Conservation (phyloP, 2,113 vertebrate genomes). For the Lepus timidus region DNA sequence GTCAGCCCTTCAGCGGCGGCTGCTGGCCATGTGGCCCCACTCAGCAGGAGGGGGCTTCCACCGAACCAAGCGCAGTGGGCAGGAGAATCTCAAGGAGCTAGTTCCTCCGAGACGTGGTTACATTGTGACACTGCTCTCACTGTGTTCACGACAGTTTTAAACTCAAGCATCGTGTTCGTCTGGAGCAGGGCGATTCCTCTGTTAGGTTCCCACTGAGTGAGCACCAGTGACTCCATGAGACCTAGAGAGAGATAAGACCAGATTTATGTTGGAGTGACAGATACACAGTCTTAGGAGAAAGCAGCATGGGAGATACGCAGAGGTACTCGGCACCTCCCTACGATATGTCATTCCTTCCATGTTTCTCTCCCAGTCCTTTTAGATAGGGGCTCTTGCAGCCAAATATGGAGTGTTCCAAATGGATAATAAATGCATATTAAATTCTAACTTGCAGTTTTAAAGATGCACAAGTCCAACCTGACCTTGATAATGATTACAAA, state of each 20-base stretch:
- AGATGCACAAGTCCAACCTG: neutral
- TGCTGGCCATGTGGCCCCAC: conserved; percentile 62
- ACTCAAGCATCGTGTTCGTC: conserved; percentile 54
- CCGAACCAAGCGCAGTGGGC: conserved; percentile 18
- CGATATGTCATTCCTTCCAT: neutral
- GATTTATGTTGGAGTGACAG: neutral
- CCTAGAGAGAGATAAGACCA: conserved; percentile 76
- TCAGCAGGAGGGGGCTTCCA: neutral
- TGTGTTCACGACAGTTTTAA: conserved; percentile 50
- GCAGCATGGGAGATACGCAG: neutral
- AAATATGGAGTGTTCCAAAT: neutral
- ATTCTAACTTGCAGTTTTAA: conserved; percentile 5
- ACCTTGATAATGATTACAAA: neutral
- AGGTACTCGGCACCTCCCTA: neutral
- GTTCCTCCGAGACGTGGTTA: conserved; percentile 66
- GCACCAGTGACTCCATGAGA: conserved; percentile 77
- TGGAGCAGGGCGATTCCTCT: conserved; percentile 61
- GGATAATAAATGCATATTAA: neutral
- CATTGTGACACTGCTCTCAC: conserved; percentile 50
- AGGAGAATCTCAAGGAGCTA: conserved; percentile 62
- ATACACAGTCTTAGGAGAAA: neutral
- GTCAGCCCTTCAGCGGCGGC: conserved; percentile 69
- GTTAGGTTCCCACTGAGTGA: conserved; percentile 74
- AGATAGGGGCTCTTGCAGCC: neutral
- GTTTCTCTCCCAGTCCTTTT: conserved; percentile 41